Evolutionary conservation across 2,888 invertebrate genomes (phyloP), one percentile per base, ranked within the genome.

Genomic region (Plemyria rubiginata): DNA sequence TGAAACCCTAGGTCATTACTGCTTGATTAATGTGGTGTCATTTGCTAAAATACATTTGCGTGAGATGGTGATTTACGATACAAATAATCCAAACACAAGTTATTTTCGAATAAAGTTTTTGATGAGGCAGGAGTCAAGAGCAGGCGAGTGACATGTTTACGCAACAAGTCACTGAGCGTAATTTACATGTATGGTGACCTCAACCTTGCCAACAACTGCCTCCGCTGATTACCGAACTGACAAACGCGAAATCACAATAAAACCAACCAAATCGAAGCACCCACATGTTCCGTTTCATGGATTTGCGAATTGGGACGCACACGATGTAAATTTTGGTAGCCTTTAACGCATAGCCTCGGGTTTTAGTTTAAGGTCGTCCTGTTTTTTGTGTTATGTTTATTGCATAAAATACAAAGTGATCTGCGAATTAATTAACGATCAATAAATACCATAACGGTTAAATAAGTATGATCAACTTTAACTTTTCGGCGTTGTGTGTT

Each of bases 251-350:
- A 82, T 77, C 70, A 76, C 77, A 75, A 77, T 78, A 80, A 82
- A 82, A 73, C 78, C 77, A 75, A 74, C 79, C 76, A 76, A 81
- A 80, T 76, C 72, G 72, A 71, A 71, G 80, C 85, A 83, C 87
- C 88, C 86, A 87, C 86, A 83, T 85, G 77, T 75, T 81, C 84
- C 80, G 84, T 85, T 82, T 86, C 84, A 83, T 79, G 77, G 82
- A 82, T 85, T 74, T 79, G 77, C 82, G 80, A 90, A 87, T 78
- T 88, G 85, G 89, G 87, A 88, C 91, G 85, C 77, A 78, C 78
- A 75, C 82, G 84, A 87, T 85, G 80, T 84, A 84, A 84, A 87
- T 87, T 87, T 84, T 83, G 85, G 85, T 86, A 88, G 84, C 90
- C 90, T 90, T 90, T 84, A 81, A 80, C 79, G 78, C 85, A 87